Base-by-base conservation (phyloP, 2,888 invertebrate species). In the Drosophila kanekoi region DNA sequence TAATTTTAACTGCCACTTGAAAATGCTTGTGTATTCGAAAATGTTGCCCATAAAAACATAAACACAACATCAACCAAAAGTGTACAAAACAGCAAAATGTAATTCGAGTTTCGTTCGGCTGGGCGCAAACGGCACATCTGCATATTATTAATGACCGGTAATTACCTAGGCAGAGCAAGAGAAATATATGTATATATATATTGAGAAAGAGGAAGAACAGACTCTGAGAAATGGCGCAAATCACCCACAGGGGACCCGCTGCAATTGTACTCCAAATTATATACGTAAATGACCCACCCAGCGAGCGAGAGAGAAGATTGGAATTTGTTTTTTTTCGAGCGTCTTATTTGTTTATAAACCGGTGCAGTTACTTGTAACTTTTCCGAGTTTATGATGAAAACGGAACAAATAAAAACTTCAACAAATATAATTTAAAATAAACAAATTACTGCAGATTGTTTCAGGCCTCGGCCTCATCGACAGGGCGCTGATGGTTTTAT, bases 121-220 rank as follows among this genome's bases (percentile, higher is more conserved):
- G 20, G 35, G 45, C 37, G 51, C 38, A 59, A 62, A 41, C 48
- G 76, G 66, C 81, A 71, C 84, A 85, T 85, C 84, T 85, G 84
- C 84, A 85, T 85, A 87, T 85, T 85, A 87, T 85, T 85, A 85
- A 85, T 85, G 84, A 72, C 87, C 84, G 87, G 84, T 85, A 85
- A 85, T 85, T 85, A 81, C 87, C 83, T 72, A 74, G 64, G 40
- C 59, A 54, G 54, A 38, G 44, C 14, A 41, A 44, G n/a, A 38
- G 45, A 35, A 35, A 52, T 3, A 28, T 18, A n/a, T 3, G 20
- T 18, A n/a, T 9, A 40, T 3, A 18, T 35, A 35, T 35, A 35
- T 35, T 10, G 4, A 54, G 20, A 35, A 37, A 18, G 20, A 44
- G 14, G 1, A n/a, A n/a, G 18, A 35, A 56, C 20, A 11, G 28